phyloP scores from a whole-genome alignment of 2,113 vertebrate species.

The Mus spicilegus region DNA sequence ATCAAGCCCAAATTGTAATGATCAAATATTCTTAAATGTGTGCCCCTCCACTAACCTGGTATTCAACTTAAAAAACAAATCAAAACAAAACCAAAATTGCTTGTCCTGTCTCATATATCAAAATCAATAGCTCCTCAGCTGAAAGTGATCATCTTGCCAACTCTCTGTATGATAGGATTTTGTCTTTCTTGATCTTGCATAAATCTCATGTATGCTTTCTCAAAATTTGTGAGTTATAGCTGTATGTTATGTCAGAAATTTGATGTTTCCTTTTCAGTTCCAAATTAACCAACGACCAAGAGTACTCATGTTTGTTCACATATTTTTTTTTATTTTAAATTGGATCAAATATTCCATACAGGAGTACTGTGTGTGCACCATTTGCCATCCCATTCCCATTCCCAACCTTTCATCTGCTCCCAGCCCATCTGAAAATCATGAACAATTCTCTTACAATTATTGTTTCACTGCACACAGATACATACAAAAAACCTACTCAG shows the following conservation, averaged over 20 bases:
- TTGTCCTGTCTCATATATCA: not conserved
- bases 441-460: not conserved
- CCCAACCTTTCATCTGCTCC: not conserved
- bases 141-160: not conserved
- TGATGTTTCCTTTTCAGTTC: not conserved
- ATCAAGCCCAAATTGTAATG: not conserved
- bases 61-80: not conserved
- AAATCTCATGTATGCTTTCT: not conserved
- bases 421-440: not conserved
- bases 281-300: not conserved
- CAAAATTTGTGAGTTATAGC: not conserved
- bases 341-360: not conserved
- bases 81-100: not conserved
- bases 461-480: not conserved
- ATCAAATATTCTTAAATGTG: not conserved
- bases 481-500: not conserved
- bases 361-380: fast-evolving
- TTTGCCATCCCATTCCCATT: not conserved
- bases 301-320: not conserved
- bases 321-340: not conserved
- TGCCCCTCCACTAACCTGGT: not conserved
- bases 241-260: not conserved
- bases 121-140: not conserved
- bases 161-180: not conserved
- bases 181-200: not conserved